Conservation (phyloP, 2,113 vertebrate species). For the Urocynchramus pylzowi region DNA sequence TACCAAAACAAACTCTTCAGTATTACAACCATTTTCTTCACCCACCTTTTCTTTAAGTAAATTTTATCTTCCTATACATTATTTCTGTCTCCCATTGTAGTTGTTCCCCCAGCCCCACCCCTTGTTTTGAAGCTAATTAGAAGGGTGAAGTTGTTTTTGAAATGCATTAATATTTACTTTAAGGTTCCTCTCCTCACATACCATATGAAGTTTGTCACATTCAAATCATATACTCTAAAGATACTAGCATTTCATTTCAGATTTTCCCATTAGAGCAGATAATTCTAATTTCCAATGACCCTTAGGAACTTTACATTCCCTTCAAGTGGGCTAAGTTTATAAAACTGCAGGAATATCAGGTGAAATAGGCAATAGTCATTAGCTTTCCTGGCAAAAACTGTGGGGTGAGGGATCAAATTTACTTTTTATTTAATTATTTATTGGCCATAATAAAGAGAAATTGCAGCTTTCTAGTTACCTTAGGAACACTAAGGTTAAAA, state of each 20-base stretch:
- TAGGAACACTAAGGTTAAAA: not conserved
- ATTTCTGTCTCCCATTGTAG: not conserved
- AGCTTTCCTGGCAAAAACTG: not conserved
- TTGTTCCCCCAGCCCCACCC: not conserved
- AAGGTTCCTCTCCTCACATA: not conserved
- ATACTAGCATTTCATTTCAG: not conserved
- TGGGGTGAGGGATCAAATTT: not conserved
- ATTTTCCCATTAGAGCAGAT: not conserved
- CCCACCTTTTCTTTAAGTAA: not conserved
- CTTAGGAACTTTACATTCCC: not conserved
- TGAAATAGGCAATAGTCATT: not conserved
- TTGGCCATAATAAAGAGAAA: not conserved
- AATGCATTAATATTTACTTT: not conserved
- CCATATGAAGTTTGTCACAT: not conserved
- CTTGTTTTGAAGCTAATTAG: not conserved
- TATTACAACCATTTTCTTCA: not conserved
- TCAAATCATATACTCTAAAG: not conserved
- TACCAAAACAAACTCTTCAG: not conserved
- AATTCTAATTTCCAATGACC: not conserved
- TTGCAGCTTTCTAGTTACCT: not conserved
- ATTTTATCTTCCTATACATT: not conserved
- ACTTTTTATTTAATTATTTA: not conserved
- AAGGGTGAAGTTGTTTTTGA: not conserved
- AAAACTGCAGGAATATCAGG: not conserved
- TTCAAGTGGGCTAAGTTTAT: not conserved